Evolutionary conservation across 1,140 invertebrate species (phyloP), one percentile per base, ranked within the genome.

Genomic region (Stenopsyche tienmushanensis): DNA sequence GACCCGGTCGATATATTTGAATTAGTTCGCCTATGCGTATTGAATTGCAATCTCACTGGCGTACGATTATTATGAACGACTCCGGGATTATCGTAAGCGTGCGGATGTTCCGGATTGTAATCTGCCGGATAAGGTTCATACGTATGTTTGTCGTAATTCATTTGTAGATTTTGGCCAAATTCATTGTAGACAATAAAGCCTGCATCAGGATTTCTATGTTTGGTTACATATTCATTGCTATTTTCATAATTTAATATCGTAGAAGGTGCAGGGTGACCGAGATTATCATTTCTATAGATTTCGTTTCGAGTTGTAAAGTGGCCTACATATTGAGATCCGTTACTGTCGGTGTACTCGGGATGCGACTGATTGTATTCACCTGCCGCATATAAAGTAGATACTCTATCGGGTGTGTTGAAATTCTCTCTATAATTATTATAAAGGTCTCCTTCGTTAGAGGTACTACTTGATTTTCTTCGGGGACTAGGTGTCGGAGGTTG

Each of bases 1-100:
- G 83, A 84, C 3, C 84, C 82, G 70, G 84, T 88, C n/a, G 87
- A 89, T 8, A 88, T 84, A 73, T 90, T 90, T 2, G 88, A 89
- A 2, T 87, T 84, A 2, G 88, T 90, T 58, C 87, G 80, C 63
- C 84, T 80, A 73, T 90, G 88, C 1, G 77, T 78, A 41, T 82
- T 82, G 2, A 78, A 70, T 1, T 81, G 76, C 17, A 82, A 64
- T 64, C 81, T 76, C 49, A 78, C 76, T 1, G 77, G 78, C 10
- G 81, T 80, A 26, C 82, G 77, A 20, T 82, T 78, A 65, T 78
- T 83, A 60, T 77, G 79, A 50, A 81, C 77, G 69, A 78, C 82
- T 49, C 80, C 81, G 13, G 82, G 83, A 74, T 85, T 87, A 72
- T 87, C 85, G 67, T 86, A 87, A 1, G 84, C 82, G 65, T 86